A percentile compares a stretch with the other conserved stretches of the same genome.
Evolutionary conservation across 2,113 vertebrate genomes (phyloP).

Genomic region (Clarias gariepinus): DNA sequence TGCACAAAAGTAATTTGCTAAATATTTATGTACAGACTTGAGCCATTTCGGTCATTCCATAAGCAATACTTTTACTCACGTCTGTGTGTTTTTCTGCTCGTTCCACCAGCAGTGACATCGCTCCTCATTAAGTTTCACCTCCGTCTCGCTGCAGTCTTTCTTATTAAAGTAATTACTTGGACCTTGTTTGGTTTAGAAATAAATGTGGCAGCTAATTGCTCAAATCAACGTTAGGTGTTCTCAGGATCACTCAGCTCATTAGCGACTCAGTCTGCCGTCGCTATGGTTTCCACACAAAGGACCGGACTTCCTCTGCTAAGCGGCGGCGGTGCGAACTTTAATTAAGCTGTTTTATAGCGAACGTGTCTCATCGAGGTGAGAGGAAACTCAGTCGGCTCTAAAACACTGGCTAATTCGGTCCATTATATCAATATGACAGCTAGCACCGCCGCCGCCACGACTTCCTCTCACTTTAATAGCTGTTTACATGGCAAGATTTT

Average conservation of each 20-base stretch:
- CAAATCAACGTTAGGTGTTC: constrained; percentile 66
- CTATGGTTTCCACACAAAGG: constrained; percentile 64
- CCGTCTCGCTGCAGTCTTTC: constrained; percentile 50
- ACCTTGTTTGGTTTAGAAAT: constrained; percentile 63
- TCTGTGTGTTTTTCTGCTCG: neutral
- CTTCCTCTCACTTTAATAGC: constrained; percentile 62
- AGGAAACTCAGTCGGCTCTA: constrained; percentile 59
- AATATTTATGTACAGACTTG: neutral
- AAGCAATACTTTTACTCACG: neutral
- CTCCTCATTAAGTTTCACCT: constrained; percentile 48
- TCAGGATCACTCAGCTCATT: constrained; percentile 64
- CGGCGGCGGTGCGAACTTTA: constrained; percentile 65
- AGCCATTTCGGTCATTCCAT: neutral
- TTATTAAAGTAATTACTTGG: constrained; percentile 54
- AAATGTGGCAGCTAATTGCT: constrained; percentile 66
- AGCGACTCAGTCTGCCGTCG: constrained; percentile 59
- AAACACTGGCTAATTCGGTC: constrained; percentile 65
- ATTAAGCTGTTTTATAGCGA: constrained; percentile 64
- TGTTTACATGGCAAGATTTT: constrained; percentile 49
- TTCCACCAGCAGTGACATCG: neutral
- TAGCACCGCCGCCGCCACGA: constrained; percentile 11
- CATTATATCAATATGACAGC: constrained; percentile 59
- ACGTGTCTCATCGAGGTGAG: constrained; percentile 25
- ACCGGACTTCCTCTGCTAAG: constrained; percentile 54
- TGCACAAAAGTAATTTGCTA: neutral